Conservation (phyloP, 23 tunicate genomes). For the Botrylloides violaceus region DNA sequence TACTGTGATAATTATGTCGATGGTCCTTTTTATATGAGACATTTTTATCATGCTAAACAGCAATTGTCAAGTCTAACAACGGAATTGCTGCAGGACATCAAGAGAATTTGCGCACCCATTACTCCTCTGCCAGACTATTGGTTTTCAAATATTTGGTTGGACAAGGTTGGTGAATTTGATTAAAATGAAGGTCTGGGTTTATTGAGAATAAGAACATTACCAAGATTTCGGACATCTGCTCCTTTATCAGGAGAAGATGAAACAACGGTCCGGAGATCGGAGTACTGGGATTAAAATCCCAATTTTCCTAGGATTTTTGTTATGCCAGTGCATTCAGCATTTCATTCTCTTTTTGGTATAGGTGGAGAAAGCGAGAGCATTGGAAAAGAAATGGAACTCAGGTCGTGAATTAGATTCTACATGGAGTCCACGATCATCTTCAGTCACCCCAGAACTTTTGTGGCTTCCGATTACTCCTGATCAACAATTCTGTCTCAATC, state of each 20-base stretch:
- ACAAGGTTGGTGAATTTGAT: constrained; percentile 42
- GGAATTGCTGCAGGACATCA: constrained; percentile 28
- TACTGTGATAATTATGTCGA: constrained; percentile 49
- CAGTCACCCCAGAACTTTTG: constrained; percentile 54
- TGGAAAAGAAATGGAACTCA: too few relatives aligned
- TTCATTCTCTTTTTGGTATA: too few relatives aligned
- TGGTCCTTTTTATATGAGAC: constrained; percentile 71
- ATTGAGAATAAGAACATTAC: too few relatives aligned
- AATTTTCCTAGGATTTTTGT: too few relatives aligned
- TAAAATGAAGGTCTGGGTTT: too few relatives aligned
- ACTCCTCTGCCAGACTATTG: constrained; percentile 44
- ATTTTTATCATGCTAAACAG: constrained; percentile 33
- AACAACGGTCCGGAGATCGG: too few relatives aligned
- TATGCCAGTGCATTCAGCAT: too few relatives aligned
- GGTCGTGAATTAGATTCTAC: too few relatives aligned
- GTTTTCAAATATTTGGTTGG: constrained; percentile 54
- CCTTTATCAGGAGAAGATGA: too few relatives aligned
- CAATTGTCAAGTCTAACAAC: constrained; percentile 32
- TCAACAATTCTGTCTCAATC: constrained; percentile 62
- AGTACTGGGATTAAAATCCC: too few relatives aligned
- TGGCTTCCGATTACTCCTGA: constrained; percentile 74
- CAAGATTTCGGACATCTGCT: too few relatives aligned
- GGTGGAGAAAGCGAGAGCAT: too few relatives aligned
- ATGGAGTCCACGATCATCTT: constrained; percentile 32
- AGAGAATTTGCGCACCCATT: constrained; percentile 50